Conservation (phyloP, 2,888 invertebrate species). For the Xylota segnis region DNA sequence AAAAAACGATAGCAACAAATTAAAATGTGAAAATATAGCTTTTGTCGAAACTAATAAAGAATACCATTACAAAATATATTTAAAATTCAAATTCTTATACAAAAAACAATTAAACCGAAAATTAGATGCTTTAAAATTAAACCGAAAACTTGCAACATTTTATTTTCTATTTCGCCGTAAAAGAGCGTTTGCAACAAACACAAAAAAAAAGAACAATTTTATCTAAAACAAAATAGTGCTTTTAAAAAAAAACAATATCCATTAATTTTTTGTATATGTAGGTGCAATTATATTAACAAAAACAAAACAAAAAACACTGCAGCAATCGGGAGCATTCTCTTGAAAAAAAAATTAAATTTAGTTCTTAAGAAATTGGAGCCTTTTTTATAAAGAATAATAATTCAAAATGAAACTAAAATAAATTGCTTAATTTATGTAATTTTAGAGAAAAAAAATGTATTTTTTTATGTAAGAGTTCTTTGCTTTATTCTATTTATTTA, state of each 20-base stretch:
- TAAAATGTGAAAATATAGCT: conserved; percentile 50
- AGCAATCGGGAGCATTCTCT: conserved; percentile 69
- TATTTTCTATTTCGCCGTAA: conserved; percentile 32
- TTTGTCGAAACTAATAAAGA: conserved; percentile 46
- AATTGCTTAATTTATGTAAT: conserved; percentile 68
- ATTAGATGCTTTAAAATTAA: conserved; percentile 45
- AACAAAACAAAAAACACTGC: conserved; percentile 33
- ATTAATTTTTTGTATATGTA: conserved; percentile 58
- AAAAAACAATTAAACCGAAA: conserved; percentile 39
- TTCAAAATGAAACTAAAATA: conserved; percentile 40
- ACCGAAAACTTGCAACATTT: conserved; percentile 26
- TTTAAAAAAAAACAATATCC: conserved; percentile 20
- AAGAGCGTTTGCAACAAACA: conserved; percentile 28
- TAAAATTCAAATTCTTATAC: conserved; percentile 42
- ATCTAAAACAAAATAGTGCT: conserved; percentile 28
- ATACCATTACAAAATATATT: conserved; percentile 33
- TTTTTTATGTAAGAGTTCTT: conserved; percentile 70
- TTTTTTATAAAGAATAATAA: conserved; percentile 51
- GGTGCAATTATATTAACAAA: conserved; percentile 61
- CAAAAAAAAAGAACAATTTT: conserved; percentile 12
- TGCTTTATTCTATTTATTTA: conserved; percentile 74
- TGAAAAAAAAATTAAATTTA: conserved; percentile 42
- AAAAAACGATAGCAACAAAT: conserved; percentile 35
- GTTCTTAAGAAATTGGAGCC: conserved; percentile 71
- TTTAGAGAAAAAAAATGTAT: conserved; percentile 56